Base-by-base conservation (phyloP, 2,797 vertebrate genomes). In the Loriculus beryllinus region DNA sequence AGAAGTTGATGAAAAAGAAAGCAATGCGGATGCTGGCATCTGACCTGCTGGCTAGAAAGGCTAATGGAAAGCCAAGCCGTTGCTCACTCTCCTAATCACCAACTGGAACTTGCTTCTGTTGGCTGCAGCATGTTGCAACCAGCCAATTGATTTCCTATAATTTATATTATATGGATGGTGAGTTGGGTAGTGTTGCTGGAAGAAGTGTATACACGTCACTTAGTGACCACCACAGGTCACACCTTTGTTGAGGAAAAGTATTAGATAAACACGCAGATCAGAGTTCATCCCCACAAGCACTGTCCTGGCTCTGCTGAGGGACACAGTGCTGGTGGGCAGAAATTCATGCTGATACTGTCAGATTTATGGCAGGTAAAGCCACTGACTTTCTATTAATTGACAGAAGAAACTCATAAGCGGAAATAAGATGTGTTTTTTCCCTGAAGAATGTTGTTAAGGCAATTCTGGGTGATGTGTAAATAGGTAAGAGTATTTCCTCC, bases 221-320 rank as follows among this genome's bases (percentile, higher is more conserved):
- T 6, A 4, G 33, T 3, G 59, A 35, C 29, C 39, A 21, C 2
- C 13, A 39, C n/a, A 22, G 67, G 12, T 6, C 29, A 31, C 25
- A 7, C 2, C 26, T 11, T 4, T 6, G 29, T 11, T 23, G n/a
- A 68, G n/a, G 63, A 31, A 31, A 21, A 10, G 13, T 26, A 11
- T 19, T 16, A 29, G 29, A 8, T 1, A 10, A 18, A 10, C n/a
- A 4, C 2, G 0, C 0, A 2, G 40, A 7, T 20, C 9, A 7
- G 48, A 35, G 40, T 19, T 12, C 19, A 20, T 2, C 40, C 40
- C 52, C 52, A 10, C 3, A 5, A 7, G 2, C 40, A 2, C 2
- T 0, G 7, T 21, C 35, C 63, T 37, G 26, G 14, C 7, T n/a
- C 43, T 0, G 1, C 62, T 33, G 48, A 14, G 3, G 5, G 10